Percentiles rank a stretch among this genome's conserved stretches.
These are phyloP conservation scores for Sapayoa aenigma DNA, from an alignment of 2,113 vertebrate genomes.

Conservation along the genomic window DNA sequence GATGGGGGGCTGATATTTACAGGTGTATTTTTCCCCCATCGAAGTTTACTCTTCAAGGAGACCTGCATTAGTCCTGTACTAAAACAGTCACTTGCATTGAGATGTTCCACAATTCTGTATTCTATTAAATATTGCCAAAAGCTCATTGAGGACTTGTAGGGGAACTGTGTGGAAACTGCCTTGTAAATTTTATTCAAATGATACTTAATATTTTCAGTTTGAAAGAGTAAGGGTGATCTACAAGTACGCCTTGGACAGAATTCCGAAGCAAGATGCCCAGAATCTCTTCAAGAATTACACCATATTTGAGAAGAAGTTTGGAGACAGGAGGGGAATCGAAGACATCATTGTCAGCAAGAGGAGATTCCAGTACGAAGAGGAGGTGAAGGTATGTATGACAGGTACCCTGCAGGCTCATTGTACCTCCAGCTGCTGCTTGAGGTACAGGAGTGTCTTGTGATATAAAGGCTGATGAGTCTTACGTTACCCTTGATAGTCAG, in stretches of 20 bases:
- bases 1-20: not conserved
- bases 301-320: constrained; percentile 98
- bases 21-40: not conserved
- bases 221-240: constrained; percentile 96
- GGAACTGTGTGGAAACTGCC: not conserved
- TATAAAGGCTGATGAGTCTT: not conserved
- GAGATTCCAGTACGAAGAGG: constrained; percentile 96
- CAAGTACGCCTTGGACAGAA: constrained; percentile 93
- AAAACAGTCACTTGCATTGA: not conserved
- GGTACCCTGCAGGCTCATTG: not conserved
- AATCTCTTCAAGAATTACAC: constrained; percentile 98
- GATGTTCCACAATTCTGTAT: not conserved
- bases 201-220: constrained; percentile 77
- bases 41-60: not conserved
- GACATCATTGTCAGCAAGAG: constrained; percentile 97
- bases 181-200: not conserved
- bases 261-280: constrained; percentile 93
- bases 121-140: not conserved
- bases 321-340: constrained; percentile 93
- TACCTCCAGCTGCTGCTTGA: not conserved
- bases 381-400: constrained; percentile 86
- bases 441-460: rapidly evolving
- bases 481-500: not conserved
- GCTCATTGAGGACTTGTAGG: not conserved
- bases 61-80: not conserved